Conservation (phyloP, 2,888 invertebrate genomes). For the Stenotaenia linearis region DNA sequence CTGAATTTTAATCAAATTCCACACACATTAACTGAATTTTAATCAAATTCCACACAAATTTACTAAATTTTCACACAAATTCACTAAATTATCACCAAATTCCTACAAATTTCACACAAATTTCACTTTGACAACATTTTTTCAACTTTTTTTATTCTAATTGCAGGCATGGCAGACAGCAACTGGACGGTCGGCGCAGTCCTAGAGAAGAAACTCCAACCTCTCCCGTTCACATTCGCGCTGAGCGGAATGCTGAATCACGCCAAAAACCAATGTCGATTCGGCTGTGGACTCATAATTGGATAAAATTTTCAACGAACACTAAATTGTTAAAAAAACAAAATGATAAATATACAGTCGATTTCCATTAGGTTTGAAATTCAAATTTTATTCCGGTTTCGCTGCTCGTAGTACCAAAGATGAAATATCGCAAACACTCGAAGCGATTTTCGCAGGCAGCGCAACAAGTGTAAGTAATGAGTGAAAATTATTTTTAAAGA, state of each 20-base stretch:
- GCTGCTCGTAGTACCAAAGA: neutral
- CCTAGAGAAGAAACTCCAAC: constrained; percentile 86
- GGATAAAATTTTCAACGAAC: constrained; percentile 54
- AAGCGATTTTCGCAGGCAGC: neutral
- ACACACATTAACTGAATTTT: too few species aligned
- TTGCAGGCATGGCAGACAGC: constrained; percentile 79
- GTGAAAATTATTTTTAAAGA: neutral
- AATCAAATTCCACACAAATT: too few species aligned
- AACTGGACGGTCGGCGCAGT: constrained; percentile 91
- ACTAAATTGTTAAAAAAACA: neutral
- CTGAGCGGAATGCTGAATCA: constrained; percentile 90
- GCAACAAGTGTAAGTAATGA: neutral
- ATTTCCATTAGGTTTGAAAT: neutral
- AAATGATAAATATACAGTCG: neutral
- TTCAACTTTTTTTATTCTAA: neutral
- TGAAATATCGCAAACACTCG: neutral
- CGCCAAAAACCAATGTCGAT: constrained; percentile 81
- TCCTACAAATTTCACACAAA: too few species aligned
- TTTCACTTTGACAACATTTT: neutral
- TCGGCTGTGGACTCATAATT: constrained; percentile 90
- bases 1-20: too few species aligned
- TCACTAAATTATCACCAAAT: too few species aligned
- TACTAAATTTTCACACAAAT: too few species aligned
- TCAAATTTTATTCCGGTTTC: neutral
- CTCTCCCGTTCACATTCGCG: constrained; percentile 87